Evolutionary conservation across 2,888 invertebrate genomes (phyloP), one percentile per base, ranked within the genome.

Genomic region (Phoenoteleia sp.): DNA sequence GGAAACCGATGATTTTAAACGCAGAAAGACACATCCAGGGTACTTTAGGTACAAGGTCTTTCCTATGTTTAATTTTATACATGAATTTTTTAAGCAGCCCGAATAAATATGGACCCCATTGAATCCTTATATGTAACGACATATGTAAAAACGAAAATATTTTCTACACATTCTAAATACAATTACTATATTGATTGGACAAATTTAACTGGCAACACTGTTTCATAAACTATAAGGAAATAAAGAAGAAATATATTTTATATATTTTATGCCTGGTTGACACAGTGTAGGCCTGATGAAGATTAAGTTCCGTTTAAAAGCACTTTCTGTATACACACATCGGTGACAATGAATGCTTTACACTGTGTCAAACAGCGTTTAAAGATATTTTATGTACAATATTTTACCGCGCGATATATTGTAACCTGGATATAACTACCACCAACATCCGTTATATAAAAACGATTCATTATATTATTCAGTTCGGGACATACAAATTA

Each of bases 211-310:
- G 60, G 54, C 69, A 77, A 79, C 45, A 71, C 56, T 47, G 69
- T 67, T 76, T 67, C 39, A 76, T 76, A 67, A 66, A 58, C 42
- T 58, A 67, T 76, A 76, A 67, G 58, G 23, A 67, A 36, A 77
- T 56, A 76, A 76, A 64, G 75, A 76, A 56, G 25, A 67, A 67
- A 77, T 77, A 77, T 77, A 69, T 77, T 77, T 77, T 77, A 67
- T 77, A 77, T 77, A 77, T 77, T 77, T 77, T 75, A 75, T 33
- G 42, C 62, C 75, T 64, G 75, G 17, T 54, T 64, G 75, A 66
- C 64, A 42, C 56, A 75, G 25, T 42, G 75, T 64, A 56, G 25
- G 29, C 21, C 47, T 11, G 4, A 17, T 1, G 0, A 21, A 19
- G 47, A 27, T 45, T 13, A 25, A 17, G n/a, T n/a, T n/a, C n/a